A percentile compares a stretch with the other conserved stretches of the same genome.
phyloP scores from a whole-genome alignment of 2,797 vertebrate species.

The Fratercula arctica region DNA sequence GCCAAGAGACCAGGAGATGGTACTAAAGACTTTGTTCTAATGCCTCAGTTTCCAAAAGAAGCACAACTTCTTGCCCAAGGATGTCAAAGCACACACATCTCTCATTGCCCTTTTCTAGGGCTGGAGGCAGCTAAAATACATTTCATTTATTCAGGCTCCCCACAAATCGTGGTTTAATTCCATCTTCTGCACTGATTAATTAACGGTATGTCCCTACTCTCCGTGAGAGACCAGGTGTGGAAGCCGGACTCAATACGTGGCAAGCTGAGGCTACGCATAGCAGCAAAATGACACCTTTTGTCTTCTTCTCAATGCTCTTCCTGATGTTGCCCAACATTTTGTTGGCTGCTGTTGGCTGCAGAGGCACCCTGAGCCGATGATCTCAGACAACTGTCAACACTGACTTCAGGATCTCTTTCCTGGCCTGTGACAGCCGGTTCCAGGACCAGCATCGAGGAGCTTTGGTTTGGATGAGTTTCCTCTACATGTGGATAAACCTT shows the following conservation, averaged over 20 bases:
- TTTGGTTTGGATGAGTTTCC: not conserved
- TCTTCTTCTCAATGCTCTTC: not conserved
- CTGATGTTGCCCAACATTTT: not conserved
- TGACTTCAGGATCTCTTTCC: not conserved
- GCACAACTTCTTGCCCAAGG: not conserved
- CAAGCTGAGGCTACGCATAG: not conserved
- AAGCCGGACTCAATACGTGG: not conserved
- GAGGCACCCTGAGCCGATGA: not conserved
- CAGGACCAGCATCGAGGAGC: not conserved
- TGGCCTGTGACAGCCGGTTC: not conserved
- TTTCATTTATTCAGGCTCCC: not conserved
- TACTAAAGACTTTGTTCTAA: not conserved
- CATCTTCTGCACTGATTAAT: not conserved
- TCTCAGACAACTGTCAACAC: not conserved
- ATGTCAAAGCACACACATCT: not conserved
- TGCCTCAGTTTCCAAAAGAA: not conserved
- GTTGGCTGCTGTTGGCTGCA: not conserved
- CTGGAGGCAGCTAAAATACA: not conserved
- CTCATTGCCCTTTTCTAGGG: not conserved
- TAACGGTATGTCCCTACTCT: not conserved
- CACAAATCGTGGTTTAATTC: not conserved
- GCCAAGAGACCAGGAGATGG: not conserved
- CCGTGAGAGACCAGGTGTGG: not conserved
- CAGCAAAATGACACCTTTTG: not conserved
- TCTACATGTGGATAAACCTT: not conserved